Percentiles rank a stretch among this genome's conserved stretches.
These are phyloP conservation scores for Apostichopus parvimensis DNA, from an alignment of 35 echinoderm and acorn worm genomes.

Conservation along the genomic window DNA sequence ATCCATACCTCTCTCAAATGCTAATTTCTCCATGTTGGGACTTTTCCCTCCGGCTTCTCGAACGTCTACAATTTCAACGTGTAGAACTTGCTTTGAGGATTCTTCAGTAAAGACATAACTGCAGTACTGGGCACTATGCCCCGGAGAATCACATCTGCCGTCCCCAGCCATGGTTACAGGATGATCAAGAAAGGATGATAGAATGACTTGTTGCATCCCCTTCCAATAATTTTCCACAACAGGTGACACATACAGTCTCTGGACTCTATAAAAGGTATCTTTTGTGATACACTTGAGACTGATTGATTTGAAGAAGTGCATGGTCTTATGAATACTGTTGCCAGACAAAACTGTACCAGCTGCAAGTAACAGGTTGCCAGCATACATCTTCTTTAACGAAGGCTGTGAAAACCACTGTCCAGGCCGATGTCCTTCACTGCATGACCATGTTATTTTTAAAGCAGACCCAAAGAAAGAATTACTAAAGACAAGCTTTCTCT, in stretches of 20 bases:
- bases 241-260: neutral
- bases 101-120: neutral
- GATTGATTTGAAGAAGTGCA: neutral
- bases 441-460: too few species aligned
- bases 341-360: neutral
- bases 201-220: neutral
- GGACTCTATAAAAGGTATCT: constrained; percentile 4
- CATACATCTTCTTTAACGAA: neutral
- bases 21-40: constrained; percentile 36
- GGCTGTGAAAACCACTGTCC: constrained; percentile 1
- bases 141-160: neutral
- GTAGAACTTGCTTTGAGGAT: neutral
- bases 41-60: constrained; percentile 22
- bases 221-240: neutral
- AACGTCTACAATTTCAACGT: constrained; percentile 25
- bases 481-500: too few species aligned
- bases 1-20: neutral
- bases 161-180: neutral
- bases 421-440: too few species aligned
- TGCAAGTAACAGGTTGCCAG: neutral
- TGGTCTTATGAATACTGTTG: neutral
- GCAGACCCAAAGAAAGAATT: too few species aligned
- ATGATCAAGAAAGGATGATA: neutral
- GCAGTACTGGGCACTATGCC: constrained; percentile 6
- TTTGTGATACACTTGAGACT: neutral